Percentiles rank a stretch among this genome's conserved stretches.
Conservation (phyloP, 2,888 invertebrate genomes). For the Protonemura montana region DNA sequence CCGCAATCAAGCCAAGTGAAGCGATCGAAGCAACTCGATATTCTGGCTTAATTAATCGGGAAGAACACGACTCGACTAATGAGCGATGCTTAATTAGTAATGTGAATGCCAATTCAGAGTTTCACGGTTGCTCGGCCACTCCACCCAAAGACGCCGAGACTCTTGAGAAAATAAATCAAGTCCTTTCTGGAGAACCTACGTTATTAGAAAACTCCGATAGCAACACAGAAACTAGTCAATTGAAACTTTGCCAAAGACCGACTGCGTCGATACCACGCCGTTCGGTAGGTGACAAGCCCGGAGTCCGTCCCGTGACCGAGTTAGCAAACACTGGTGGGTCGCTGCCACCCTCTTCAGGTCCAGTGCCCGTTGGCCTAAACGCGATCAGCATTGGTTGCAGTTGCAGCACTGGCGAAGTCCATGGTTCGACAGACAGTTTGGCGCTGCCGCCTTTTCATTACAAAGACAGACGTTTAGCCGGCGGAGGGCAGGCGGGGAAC, state of each 20-base stretch:
- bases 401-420: slow-evolving; percentile 39
- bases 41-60: neutral
- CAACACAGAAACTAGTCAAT: neutral
- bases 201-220: neutral
- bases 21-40: neutral
- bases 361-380: neutral
- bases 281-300: neutral
- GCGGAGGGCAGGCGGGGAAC: neutral
- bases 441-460: slow-evolving; percentile 9
- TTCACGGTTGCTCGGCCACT: neutral
- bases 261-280: too few species aligned
- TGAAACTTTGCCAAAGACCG: neutral
- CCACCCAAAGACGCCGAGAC: neutral
- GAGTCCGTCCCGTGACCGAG: neutral
- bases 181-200: neutral
- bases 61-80: neutral
- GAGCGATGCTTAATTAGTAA: neutral
- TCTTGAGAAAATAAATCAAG: neutral
- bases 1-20: neutral
- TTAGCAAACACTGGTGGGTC: neutral
- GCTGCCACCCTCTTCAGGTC: neutral
- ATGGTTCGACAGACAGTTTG: slow-evolving; percentile 37
- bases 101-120: neutral
- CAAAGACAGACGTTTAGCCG: slow-evolving; percentile 1
- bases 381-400: slow-evolving; percentile 38